Evolutionary conservation across 2,113 vertebrate species (phyloP), one percentile per base, ranked within the genome.

Genomic region (Cromileptes altivelis): DNA sequence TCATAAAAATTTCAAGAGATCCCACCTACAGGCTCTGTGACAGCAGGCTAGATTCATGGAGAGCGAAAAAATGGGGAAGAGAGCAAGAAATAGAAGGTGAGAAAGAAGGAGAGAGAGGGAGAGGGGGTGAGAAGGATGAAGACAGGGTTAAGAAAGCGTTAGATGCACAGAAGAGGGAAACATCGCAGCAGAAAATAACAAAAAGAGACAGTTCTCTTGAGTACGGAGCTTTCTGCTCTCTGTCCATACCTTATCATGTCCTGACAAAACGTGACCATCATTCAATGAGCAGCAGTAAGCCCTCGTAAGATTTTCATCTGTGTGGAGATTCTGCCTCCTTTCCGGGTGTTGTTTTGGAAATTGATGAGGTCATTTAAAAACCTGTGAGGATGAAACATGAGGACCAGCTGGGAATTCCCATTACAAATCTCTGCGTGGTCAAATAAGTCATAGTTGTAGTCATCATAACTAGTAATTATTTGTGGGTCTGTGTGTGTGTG

Each of bases 1-100:
- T 93, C 81, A 88, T 89, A 61, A 88, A 90, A 89, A 82, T 52
- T 83, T 86, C 4, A 91, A 81, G 81, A 18, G 7, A 80, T 80
- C 68, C 84, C 84, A 88, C 85, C 81, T 87, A 73, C 87, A 85
- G 63, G 58, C 14, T 84, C 42, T 45, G 49, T 75, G 85, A 83
- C 81, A 88, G 65, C 61, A 45, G 30, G 47, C 50, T 37, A 47
- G 53, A 90, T 88, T 87, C 37, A 89, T 75, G n/a, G 64, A 49
- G 70, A 67, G 83, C 1, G 37, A 58, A 60, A 45, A 77, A 55
- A 17, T 21, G 57, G 45, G 60, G 6, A 73, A 58, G 42, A 40
- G 33, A 60, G 62, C 90, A 80, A 3, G 30, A 86, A 88, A 85
- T 78, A 82, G 74, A 84, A 53, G 23, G 68, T 60, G 79, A 65